Percentiles rank a stretch among this genome's conserved stretches.
Evolutionary conservation across 2,797 vertebrate genomes (phyloP).

Genomic region (Pantherophis alleghaniensis): DNA sequence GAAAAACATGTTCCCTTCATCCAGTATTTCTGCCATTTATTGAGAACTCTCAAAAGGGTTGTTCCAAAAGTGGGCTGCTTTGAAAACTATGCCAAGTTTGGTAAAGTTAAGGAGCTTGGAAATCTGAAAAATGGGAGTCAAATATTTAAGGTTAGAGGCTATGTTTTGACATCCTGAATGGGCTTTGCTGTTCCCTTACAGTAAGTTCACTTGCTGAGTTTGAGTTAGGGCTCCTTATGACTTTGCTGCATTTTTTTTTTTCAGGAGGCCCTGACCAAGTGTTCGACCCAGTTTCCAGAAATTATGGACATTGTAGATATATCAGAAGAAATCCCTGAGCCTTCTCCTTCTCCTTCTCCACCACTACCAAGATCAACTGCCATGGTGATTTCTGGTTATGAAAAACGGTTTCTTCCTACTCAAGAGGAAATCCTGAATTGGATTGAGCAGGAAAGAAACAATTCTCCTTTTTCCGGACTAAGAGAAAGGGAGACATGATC

Average conservation of each 20-base stretch:
- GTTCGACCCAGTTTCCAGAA: background rate
- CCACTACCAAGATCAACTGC: background rate
- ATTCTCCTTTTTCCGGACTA: no score
- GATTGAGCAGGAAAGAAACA: background rate
- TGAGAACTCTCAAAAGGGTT: background rate
- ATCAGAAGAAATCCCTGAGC: conserved; percentile 27
- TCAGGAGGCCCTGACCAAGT: conserved; percentile 38
- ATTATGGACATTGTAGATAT: conserved; percentile 50
- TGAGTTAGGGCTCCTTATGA: background rate
- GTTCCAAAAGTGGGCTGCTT: background rate
- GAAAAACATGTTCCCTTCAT: background rate
- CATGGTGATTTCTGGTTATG: conserved; percentile 50
- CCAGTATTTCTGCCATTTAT: background rate
- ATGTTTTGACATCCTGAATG: background rate
- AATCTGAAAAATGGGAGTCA: background rate
- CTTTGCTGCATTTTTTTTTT: background rate
- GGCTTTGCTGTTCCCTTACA: background rate
- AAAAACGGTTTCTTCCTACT: conserved; percentile 68
- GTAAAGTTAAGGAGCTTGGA: background rate
- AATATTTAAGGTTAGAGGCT: background rate
- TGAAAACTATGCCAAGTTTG: background rate
- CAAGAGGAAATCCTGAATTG: conserved; percentile 58
- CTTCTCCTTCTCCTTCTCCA: background rate
- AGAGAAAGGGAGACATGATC: background rate
- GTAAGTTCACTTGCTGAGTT: background rate